phyloP scores from a whole-genome alignment of 1,140 invertebrate species.

The Agrypnia vestita region DNA sequence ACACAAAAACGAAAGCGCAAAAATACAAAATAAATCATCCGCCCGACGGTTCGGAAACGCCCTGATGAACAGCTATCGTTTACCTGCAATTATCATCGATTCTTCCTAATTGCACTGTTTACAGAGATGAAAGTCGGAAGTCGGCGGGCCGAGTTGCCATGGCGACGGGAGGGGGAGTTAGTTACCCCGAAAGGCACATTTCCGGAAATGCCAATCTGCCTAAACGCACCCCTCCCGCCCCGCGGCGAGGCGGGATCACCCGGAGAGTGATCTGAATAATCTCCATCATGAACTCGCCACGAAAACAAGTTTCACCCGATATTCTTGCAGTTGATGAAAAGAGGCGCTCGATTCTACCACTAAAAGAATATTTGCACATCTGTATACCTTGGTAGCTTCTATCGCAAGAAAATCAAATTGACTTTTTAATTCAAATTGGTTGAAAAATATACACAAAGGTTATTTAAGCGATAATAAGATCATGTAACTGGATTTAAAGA shows the following conservation, averaged over 20 bases:
- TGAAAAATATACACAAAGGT: too few relatives aligned
- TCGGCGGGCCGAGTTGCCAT: constrained; percentile 26
- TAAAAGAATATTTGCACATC: too few relatives aligned
- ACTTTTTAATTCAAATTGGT: too few relatives aligned
- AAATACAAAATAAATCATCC: neutral
- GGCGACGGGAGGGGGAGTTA: constrained; percentile 8
- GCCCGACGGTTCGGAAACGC: neutral
- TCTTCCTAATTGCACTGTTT: constrained; percentile 40
- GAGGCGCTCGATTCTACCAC: too few relatives aligned
- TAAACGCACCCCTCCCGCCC: neutral
- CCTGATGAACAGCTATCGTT: constrained; percentile 6
- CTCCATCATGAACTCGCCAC: neutral
- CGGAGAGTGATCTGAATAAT: neutral
- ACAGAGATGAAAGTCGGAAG: constrained; percentile 15
- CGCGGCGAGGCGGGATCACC: neutral
- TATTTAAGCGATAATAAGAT: too few relatives aligned
- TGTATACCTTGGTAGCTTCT: too few relatives aligned
- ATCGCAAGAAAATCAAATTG: too few relatives aligned
- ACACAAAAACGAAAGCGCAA: neutral
- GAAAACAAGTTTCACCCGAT: too few relatives aligned
- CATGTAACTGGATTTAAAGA: too few relatives aligned
- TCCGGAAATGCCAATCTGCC: constrained; percentile 12
- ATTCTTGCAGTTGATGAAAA: too few relatives aligned
- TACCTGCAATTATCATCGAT: constrained; percentile 42
- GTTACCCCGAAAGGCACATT: constrained; percentile 39